A percentile compares a stretch with the other conserved stretches of the same genome.
Conservation (phyloP, 2,888 invertebrate genomes). For the Hypolimnas misippus region DNA sequence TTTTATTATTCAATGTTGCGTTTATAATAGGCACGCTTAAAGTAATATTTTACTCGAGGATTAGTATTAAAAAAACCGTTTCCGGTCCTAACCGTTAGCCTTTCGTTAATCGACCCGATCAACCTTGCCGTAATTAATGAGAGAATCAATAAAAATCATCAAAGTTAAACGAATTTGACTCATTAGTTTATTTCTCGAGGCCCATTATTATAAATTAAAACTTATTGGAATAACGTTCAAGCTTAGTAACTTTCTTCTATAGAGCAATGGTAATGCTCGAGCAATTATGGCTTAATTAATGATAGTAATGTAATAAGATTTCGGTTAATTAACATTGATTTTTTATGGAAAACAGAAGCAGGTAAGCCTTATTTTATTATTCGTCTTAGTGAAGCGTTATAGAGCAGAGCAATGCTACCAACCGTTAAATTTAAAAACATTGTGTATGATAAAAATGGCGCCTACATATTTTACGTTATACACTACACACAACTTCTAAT, state of each 20-base stretch:
- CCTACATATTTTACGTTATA: too few relatives aligned
- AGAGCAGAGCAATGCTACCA: too few relatives aligned
- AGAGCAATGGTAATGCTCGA: not conserved
- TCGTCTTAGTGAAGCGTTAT: too few relatives aligned
- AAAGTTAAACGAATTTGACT: slow-evolving; percentile 43
- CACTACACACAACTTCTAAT: too few relatives aligned
- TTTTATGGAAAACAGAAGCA: not conserved
- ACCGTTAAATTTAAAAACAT: too few relatives aligned
- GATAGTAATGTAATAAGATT: not conserved
- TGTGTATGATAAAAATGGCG: too few relatives aligned
- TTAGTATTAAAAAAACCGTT: slow-evolving; percentile 53
- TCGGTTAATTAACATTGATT: slow-evolving; percentile 1
- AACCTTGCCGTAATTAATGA: slow-evolving; percentile 51
- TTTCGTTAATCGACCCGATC: slow-evolving; percentile 35
- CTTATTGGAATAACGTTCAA: slow-evolving; percentile 10
- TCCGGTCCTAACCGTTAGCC: slow-evolving; percentile 65
- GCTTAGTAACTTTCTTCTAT: not conserved
- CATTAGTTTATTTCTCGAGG: slow-evolving; percentile 34
- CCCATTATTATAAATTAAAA: slow-evolving; percentile 33
- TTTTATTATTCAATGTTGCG: slow-evolving; percentile 59
- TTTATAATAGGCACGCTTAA: slow-evolving; percentile 64
- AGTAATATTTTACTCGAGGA: slow-evolving; percentile 57
- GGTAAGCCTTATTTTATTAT: not conserved
- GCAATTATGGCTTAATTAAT: not conserved
- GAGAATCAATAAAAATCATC: slow-evolving; percentile 51